A percentile compares a stretch with the other conserved stretches of the same genome.
These are phyloP conservation scores for Andrena praecox DNA, from an alignment of 2,888 invertebrate species.

Conservation along the genomic window DNA sequence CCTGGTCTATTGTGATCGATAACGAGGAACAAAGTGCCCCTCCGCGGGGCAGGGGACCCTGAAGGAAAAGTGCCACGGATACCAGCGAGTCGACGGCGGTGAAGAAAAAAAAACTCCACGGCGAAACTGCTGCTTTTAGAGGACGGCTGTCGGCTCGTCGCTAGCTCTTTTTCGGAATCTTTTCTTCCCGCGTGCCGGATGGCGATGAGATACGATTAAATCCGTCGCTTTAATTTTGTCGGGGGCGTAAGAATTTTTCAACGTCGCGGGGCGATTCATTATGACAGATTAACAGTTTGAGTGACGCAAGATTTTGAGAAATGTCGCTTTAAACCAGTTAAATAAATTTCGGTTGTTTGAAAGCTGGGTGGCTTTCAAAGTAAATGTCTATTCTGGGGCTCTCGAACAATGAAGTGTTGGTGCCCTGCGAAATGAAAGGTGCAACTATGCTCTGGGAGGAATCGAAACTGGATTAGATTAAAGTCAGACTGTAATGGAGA, in stretches of 20 bases:
- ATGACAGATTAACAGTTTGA: constrained; percentile 14
- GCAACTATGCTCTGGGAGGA: no score
- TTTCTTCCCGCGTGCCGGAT: constrained; percentile 18
- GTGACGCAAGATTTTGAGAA: no score
- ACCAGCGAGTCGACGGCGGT: constrained; percentile 25
- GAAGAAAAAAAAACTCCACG: constrained; percentile 36
- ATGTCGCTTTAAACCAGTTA: no score
- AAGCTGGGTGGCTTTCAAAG: no score
- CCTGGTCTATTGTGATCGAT: constrained; percentile 62
- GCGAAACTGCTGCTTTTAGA: constrained; percentile 46
- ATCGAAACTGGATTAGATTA: no score
- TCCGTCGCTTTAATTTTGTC: constrained; percentile 6
- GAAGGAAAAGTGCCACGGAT: constrained; percentile 49
- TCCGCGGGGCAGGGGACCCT: constrained; percentile 48
- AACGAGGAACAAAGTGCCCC: constrained; percentile 67
- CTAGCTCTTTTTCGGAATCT: constrained; percentile 28
- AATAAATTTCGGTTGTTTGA: no score
- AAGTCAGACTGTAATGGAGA: no score
- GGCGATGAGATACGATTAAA: constrained; percentile 23
- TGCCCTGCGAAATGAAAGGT: no score
- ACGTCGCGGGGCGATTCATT: background rate
- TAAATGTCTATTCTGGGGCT: no score
- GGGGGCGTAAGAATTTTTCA: background rate
- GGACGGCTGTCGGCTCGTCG: constrained; percentile 14
- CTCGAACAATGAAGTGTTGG: no score